Conservation (phyloP, 2,888 invertebrate species). For the Plagodis dolabraria region DNA sequence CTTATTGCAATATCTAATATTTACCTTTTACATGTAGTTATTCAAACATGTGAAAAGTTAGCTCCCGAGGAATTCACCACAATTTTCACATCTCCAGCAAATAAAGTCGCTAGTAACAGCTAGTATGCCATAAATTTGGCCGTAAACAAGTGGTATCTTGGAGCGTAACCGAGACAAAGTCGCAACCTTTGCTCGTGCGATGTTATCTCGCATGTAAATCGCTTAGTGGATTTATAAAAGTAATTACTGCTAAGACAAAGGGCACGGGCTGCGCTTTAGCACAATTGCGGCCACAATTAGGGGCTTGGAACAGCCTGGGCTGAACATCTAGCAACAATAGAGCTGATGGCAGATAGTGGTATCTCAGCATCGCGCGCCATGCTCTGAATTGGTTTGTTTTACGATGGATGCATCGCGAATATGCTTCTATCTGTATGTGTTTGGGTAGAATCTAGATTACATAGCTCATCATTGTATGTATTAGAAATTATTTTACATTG, state of each 20-base stretch:
- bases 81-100: too few species aligned
- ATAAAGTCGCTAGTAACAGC: neutral
- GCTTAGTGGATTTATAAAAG: conserved; percentile 71
- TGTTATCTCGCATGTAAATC: conserved; percentile 67
- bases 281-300: conserved; percentile 52
- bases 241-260: conserved; percentile 70
- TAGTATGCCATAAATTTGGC: conserved; percentile 31
- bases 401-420: conserved; percentile 35
- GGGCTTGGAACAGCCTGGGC: conserved; percentile 44
- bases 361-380: conserved; percentile 63
- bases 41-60: too few species aligned
- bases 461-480: neutral
- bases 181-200: conserved; percentile 62
- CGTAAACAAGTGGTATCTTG: conserved; percentile 31
- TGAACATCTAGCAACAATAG: conserved; percentile 70
- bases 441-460: conserved; percentile 2
- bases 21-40: too few species aligned
- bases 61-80: too few species aligned
- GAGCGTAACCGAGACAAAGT: conserved; percentile 63
- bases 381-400: conserved; percentile 73
- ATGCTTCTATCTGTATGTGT: conserved; percentile 16
- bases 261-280: conserved; percentile 55
- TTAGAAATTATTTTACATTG: too few species aligned
- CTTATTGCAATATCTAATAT: too few species aligned
- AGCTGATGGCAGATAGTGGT: conserved; percentile 66